A percentile compares a stretch with the other conserved stretches of the same genome.
Conservation (phyloP, 2,797 vertebrate species). For the Xerus rutilus region DNA sequence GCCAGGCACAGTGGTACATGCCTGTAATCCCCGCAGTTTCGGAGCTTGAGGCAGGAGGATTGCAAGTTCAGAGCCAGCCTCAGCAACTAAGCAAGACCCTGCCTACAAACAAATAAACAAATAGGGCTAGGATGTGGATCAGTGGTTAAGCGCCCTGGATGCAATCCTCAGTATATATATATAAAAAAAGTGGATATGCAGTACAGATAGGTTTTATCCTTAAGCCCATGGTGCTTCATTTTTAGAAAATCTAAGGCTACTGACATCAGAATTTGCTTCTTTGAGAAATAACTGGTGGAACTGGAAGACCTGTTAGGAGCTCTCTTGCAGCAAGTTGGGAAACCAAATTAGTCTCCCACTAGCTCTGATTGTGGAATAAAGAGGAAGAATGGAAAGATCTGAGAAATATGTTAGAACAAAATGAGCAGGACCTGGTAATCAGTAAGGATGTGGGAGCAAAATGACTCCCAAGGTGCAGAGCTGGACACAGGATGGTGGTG, state of each 20-base stretch:
- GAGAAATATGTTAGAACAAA: background rate
- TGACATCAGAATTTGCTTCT: background rate
- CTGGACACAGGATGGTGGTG: background rate
- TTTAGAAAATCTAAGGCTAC: background rate
- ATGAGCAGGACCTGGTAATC: background rate
- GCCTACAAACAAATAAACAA: too few species aligned
- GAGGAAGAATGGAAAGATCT: background rate
- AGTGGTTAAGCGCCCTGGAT: too few species aligned
- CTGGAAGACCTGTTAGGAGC: background rate
- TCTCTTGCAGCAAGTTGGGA: constrained; percentile 20
- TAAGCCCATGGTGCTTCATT: background rate
- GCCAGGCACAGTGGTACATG: too few species aligned
- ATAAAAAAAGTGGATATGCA: background rate
- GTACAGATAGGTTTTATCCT: background rate
- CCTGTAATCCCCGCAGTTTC: too few species aligned
- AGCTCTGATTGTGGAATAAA: background rate
- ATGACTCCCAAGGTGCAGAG: background rate
- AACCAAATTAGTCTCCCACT: background rate
- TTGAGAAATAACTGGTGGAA: background rate
- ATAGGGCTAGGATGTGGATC: too few species aligned
- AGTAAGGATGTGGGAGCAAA: background rate
- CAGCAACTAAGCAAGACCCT: too few species aligned
- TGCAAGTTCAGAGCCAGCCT: too few species aligned
- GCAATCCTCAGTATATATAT: too few species aligned
- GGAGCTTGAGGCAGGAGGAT: too few species aligned